These are phyloP conservation scores for Riptortus pedestris DNA, from an alignment of 1,140 invertebrate genomes.

Conservation along the genomic window DNA sequence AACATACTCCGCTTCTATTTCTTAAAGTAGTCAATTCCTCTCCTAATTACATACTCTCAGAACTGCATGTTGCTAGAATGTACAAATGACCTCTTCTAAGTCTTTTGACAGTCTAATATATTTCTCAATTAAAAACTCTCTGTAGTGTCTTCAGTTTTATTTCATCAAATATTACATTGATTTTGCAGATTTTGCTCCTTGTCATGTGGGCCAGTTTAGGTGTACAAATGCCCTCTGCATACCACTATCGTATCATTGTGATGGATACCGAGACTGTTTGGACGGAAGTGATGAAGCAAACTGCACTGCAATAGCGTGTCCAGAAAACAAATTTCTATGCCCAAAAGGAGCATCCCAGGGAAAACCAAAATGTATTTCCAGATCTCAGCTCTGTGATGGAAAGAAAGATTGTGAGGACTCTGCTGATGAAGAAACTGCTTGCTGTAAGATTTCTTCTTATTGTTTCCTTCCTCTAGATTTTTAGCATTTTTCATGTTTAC, in stretches of 20 bases:
- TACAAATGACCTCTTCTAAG: no score
- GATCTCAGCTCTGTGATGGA: conserved; percentile 78
- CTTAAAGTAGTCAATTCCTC: background rate
- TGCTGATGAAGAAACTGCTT: conserved; percentile 77
- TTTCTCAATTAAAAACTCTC: no score
- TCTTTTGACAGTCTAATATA: no score
- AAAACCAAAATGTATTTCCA: conserved; percentile 74
- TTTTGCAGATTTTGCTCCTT: conserved; percentile 73
- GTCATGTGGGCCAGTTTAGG: conserved; percentile 80
- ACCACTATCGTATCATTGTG: conserved; percentile 68
- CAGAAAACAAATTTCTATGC: conserved; percentile 84
- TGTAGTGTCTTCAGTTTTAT: no score
- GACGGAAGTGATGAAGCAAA: conserved; percentile 84
- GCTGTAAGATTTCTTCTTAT: conserved; percentile 56
- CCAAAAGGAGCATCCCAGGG: conserved; percentile 58
- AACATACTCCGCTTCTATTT: no score
- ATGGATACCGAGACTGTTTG: conserved; percentile 70
- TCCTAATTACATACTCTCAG: no score
- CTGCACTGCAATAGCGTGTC: conserved; percentile 79
- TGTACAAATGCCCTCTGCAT: conserved; percentile 91
- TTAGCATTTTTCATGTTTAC: conserved; percentile 16
- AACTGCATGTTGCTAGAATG: no score
- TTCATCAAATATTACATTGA: background rate
- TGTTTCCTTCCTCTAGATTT: background rate
- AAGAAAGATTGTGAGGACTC: conserved; percentile 80